These are phyloP conservation scores for Trisateles emortualis DNA, from an alignment of 2,888 invertebrate genomes.

Conservation along the genomic window DNA sequence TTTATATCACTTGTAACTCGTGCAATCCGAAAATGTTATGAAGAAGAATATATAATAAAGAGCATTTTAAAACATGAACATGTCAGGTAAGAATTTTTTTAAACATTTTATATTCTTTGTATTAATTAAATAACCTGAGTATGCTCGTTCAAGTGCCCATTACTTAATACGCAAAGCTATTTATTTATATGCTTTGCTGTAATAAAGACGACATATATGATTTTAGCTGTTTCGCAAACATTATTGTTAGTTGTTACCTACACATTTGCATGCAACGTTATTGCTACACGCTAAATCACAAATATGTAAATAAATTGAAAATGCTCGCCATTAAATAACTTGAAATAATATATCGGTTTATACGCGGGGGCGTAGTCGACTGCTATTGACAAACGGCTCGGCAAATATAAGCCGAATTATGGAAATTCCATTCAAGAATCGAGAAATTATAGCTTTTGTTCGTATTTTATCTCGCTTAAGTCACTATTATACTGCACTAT, in stretches of 20 bases:
- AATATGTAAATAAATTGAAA: conserved; percentile 60
- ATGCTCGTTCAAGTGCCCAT: neutral
- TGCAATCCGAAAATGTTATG: too few relatives aligned
- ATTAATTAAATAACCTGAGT: too few relatives aligned
- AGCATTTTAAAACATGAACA: too few relatives aligned
- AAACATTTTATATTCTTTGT: too few relatives aligned
- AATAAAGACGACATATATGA: conserved; percentile 21
- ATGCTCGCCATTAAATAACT: conserved; percentile 61
- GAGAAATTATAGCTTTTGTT: conserved; percentile 75
- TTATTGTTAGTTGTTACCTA: neutral
- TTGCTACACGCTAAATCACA: conserved; percentile 56
- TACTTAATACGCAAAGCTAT: neutral
- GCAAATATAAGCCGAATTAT: conserved; percentile 77
- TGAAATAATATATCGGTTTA: conserved; percentile 59
- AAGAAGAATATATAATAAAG: too few relatives aligned
- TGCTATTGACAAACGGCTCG: conserved; percentile 63
- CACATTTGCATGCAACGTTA: conserved; percentile 49
- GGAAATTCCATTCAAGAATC: conserved; percentile 72
- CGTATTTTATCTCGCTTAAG: conserved; percentile 73
- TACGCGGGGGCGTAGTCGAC: conserved; percentile 42
- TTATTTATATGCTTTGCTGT: conserved; percentile 7
- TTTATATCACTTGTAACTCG: too few relatives aligned
- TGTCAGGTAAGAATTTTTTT: too few relatives aligned
- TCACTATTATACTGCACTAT: conserved; percentile 74
- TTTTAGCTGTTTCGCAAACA: conserved; percentile 31